phyloP scores from a whole-genome alignment of 2,888 invertebrate species.

The Epinotia demarniana region DNA sequence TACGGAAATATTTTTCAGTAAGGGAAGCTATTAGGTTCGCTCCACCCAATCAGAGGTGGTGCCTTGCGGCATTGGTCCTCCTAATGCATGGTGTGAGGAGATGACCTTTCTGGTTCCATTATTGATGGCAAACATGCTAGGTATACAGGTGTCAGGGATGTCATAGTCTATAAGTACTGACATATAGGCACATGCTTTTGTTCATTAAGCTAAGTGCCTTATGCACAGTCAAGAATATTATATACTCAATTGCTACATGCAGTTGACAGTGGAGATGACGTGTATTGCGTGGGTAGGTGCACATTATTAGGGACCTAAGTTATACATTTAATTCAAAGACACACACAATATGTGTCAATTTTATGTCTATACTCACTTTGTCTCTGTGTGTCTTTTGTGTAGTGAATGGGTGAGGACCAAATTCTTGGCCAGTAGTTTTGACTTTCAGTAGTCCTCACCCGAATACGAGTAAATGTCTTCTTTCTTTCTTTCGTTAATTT shows the following conservation, averaged over 20 bases:
- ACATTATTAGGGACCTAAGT: no score
- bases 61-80: constrained; percentile 71
- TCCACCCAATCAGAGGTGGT: constrained; percentile 69
- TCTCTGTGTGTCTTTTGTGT: no score
- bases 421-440: no score
- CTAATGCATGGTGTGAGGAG: constrained; percentile 64
- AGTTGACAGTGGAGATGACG: background rate
- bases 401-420: no score
- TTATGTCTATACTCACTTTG: no score
- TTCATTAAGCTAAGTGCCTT: constrained; percentile 19
- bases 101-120: constrained; percentile 61
- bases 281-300: no score
- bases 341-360: no score
- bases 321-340: no score
- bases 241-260: no score
- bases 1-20: constrained; percentile 61
- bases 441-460: no score
- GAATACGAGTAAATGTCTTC: no score
- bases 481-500: no score
- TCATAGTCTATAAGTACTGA: constrained; percentile 20
- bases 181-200: constrained; percentile 5
- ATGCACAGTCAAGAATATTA: background rate
- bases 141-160: constrained; percentile 40
- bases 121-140: constrained; percentile 63
- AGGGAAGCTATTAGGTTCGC: constrained; percentile 61